Base-by-base conservation (phyloP, 2,113 vertebrate species). In the Corapipo altera region DNA sequence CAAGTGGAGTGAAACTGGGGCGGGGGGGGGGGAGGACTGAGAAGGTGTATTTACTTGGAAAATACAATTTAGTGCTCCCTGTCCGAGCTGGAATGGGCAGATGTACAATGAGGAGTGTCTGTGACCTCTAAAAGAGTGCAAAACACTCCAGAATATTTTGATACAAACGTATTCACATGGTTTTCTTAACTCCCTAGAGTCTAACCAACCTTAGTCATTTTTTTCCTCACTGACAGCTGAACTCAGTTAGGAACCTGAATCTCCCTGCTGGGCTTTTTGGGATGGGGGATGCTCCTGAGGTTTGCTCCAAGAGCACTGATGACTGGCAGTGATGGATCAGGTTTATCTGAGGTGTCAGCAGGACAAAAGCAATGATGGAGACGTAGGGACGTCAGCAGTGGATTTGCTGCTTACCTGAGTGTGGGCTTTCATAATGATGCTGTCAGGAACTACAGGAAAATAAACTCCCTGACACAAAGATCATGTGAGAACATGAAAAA, bases 131-230 rank as follows among this genome's bases (percentile, higher is more conserved):
- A 75, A 85, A 58, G 26, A 7, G 0, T n/a, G 33, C 23, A 49
- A 18, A 94, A 57, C 28, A 30, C 26, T 39, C 41, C 49, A 39
- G 58, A 58, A n/a, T 67, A 75, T 78, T 89, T 95, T 78, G 51
- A 11, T 46, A 48, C 0, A 0, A 0, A 26, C 27, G 30, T 59
- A 27, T 17, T 67, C 9, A 4, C 18, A 11, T 27, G 26, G 11
- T 61, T 94, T 91, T 5, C 37, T 91, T 48, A 61, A 48, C 28
- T 84, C 43, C 59, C 3, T 33, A 0, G 51, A 71, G 35, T 14
- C 39, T 71, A 9, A 89, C 52, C 22, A 82, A 7, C 28, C 15
- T 79, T n/a, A 82, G 26, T 37, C 11, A 11, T 52, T 73, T 84
- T 84, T 35, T 27, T 27, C 24, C 22, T 70, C 10, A 23, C 16